Percentiles rank a stretch among this genome's conserved stretches.
phyloP scores from a whole-genome alignment of 2,797 vertebrate species.

The Onychomys arenicola region DNA sequence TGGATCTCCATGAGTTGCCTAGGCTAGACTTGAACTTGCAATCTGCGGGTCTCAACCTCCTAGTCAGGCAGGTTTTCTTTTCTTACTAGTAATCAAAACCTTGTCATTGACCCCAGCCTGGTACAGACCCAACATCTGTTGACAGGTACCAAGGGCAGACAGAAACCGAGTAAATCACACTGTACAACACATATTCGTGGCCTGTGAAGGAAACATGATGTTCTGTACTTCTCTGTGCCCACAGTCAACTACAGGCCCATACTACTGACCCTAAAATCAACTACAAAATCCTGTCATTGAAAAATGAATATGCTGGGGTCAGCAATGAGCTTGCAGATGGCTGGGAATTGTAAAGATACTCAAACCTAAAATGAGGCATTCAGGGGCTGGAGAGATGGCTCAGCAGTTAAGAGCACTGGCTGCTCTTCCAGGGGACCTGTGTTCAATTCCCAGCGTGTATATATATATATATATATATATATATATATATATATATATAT shows the following conservation, averaged over 20 bases:
- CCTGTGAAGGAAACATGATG: not conserved
- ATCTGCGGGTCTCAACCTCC: not conserved
- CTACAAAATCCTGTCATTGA: not conserved
- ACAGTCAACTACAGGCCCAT: not conserved
- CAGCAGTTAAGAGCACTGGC: not conserved
- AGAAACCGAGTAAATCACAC: not conserved
- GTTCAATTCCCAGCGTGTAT: not conserved
- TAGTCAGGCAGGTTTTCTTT: not conserved
- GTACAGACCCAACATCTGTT: not conserved
- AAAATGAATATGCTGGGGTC: not conserved
- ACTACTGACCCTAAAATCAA: not conserved
- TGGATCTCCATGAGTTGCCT: not conserved
- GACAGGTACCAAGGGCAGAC: not conserved
- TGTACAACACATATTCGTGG: not conserved
- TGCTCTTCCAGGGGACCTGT: not conserved
- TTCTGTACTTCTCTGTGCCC: no score
- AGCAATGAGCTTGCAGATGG: no score
- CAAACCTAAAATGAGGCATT: not conserved
- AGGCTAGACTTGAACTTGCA: not conserved
- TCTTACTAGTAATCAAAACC: not conserved
- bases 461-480: no score
- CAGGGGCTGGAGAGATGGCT: not conserved
- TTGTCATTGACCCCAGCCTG: not conserved
- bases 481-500: no score
- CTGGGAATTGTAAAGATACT: not conserved